phyloP scores from a whole-genome alignment of 2,113 vertebrate species.

The Lagopus leucura region DNA sequence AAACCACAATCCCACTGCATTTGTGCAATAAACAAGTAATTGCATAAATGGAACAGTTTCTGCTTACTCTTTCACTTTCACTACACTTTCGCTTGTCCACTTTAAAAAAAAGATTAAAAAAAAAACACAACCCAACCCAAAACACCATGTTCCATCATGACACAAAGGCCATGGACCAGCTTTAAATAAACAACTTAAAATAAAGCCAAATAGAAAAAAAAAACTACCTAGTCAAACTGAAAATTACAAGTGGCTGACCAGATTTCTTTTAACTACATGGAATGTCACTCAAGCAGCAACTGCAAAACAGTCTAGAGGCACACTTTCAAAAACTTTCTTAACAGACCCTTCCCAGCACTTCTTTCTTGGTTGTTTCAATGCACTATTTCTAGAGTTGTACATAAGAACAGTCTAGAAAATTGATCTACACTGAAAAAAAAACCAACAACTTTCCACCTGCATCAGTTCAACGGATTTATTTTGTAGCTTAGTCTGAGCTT shows the following conservation, averaged over 20 bases:
- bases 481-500: neutral
- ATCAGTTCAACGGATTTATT: neutral
- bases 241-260: neutral
- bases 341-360: too few species aligned
- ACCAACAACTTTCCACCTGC: neutral
- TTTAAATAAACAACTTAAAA: neutral
- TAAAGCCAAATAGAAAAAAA: neutral
- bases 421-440: neutral
- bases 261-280: neutral
- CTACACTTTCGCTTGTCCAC: neutral
- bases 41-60: accelerated
- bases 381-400: neutral
- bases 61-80: neutral
- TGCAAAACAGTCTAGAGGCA: neutral
- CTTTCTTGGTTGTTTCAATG: too few species aligned
- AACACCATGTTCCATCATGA: neutral
- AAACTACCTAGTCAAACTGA: neutral
- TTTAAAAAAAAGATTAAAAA: neutral
- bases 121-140: neutral
- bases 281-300: neutral
- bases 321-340: neutral
- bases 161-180: neutral
- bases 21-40: neutral
- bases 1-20: neutral
- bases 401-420: neutral